These are phyloP conservation scores for Pelvicachromis taeniatus DNA, from an alignment of 2,113 vertebrate genomes.

Conservation along the genomic window DNA sequence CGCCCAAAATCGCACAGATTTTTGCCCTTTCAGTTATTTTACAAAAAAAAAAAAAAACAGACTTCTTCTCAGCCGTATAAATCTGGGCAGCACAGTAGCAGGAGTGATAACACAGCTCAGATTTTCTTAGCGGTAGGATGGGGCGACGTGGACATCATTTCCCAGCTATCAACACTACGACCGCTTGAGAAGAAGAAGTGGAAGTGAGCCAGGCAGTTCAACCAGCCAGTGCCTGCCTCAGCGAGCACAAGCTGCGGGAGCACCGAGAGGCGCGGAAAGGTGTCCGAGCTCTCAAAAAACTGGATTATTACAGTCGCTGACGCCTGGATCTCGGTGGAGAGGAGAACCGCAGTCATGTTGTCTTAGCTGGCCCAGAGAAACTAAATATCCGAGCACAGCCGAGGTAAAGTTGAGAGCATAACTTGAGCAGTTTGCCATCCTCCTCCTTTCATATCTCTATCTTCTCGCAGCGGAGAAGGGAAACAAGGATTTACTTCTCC, in stretches of 20 bases:
- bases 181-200: conserved; percentile 31
- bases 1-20: background rate
- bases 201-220: conserved; percentile 31
- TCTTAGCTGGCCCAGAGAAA: background rate
- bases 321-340: conserved; percentile 23
- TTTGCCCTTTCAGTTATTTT: too few relatives aligned
- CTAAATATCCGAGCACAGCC: conserved; percentile 29
- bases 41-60: background rate
- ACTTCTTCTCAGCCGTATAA: background rate
- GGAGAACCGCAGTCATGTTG: conserved; percentile 31
- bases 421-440: conserved; percentile 41
- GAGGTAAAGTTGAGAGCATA: conserved; percentile 67
- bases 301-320: conserved; percentile 5
- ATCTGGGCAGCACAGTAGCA: background rate
- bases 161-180: conserved; percentile 56
- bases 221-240: conserved; percentile 16
- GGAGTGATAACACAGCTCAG: background rate
- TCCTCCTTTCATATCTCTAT: background rate
- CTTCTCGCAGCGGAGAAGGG: background rate
- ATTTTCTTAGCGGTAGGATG: background rate
- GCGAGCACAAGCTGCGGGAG: conserved; percentile 8
- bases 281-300: conserved; percentile 27
- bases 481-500: background rate
- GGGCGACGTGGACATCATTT: conserved; percentile 55
- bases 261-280: conserved; percentile 3